Conservation (phyloP, 2,888 invertebrate species). For the Drosophila leonis region DNA sequence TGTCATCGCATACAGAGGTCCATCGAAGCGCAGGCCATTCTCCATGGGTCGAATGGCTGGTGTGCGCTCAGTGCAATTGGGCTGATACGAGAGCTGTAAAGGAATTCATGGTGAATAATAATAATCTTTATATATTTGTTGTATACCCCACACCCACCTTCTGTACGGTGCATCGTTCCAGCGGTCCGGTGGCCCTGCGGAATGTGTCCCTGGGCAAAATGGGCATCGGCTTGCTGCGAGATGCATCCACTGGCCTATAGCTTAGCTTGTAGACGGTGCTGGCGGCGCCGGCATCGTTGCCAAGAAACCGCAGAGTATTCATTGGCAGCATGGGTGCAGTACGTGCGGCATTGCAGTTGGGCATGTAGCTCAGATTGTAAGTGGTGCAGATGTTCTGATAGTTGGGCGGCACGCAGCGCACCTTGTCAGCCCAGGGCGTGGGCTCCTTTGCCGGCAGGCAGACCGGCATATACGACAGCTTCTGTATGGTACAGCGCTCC, state of each 20-base stretch:
- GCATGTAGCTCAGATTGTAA: slow-evolving; percentile 84
- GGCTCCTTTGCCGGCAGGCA: slow-evolving; percentile 84
- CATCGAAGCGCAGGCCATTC: slow-evolving; percentile 87
- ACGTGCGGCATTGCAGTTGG: slow-evolving; percentile 79
- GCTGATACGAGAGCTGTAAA: slow-evolving; percentile 87
- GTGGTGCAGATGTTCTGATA: slow-evolving; percentile 82
- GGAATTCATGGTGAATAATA: neutral
- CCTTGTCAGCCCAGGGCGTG: slow-evolving; percentile 83
- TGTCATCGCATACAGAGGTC: slow-evolving; percentile 90
- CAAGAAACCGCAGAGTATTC: slow-evolving; percentile 74
- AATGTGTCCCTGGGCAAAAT: slow-evolving; percentile 78
- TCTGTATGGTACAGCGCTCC: slow-evolving; percentile 86
- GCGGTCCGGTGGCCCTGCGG: slow-evolving; percentile 67
- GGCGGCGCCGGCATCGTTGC: slow-evolving; percentile 74
- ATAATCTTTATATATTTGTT: neutral
- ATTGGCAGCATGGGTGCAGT: slow-evolving; percentile 70
- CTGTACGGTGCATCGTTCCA: slow-evolving; percentile 83
- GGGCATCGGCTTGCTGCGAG: slow-evolving; percentile 72
- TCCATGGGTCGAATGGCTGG: slow-evolving; percentile 88
- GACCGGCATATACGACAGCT: slow-evolving; percentile 86
- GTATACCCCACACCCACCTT: slow-evolving; percentile 57
- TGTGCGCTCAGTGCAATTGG: slow-evolving; percentile 87
- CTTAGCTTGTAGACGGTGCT: slow-evolving; percentile 83
- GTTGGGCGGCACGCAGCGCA: slow-evolving; percentile 79
- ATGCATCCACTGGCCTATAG: slow-evolving; percentile 79